Evolutionary conservation across 2,797 vertebrate genomes (phyloP), one percentile per base, ranked within the genome.

Genomic region (Periparus ater): DNA sequence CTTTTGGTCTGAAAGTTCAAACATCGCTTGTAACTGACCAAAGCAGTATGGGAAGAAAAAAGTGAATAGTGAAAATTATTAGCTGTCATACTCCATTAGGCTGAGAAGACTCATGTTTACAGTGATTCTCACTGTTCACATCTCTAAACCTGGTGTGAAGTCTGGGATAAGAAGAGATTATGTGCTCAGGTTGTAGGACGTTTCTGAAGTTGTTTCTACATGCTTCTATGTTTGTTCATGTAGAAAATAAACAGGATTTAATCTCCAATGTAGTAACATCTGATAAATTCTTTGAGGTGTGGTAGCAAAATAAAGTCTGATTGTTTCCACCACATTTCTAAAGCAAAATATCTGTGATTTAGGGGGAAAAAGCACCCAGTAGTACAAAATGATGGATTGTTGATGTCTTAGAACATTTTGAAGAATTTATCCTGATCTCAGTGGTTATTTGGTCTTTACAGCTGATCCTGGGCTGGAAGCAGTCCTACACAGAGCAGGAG

Each of bases 301-400:
- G 12, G 7, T 40, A 73, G 11, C 10, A 89, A 86, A 92, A 76
- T 44, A 54, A 40, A 42, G 20, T 74, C 17, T 21, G 9, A 21
- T 48, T 65, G 1, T 44, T 80, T 80, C 9, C 19, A 32, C 13
- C 45, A 5, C 6, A 50, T 89, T 93, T 89, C 60, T 19, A 44
- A 62, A 88, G 86, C 3, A 62, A 65, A 40, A 2, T 42, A 30
- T 11, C n/a, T 58, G 6, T 63, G 17, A 75, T 55, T 78, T 55
- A 10, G 13, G 3, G 3, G 0, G 11, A 62, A 81, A 50, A 29
- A 62, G 0, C 0, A 42, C 2, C 3, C 15, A 71, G 13, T 11
- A 54, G 7, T 48, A 9, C 5, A 32, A 76, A 95, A 65, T 68
- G 1, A 55, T 10, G 55, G 9, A 22, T 6, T 40, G 27, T 34